These are phyloP conservation scores for Xiphorhynchus elegans DNA, from an alignment of 2,113 vertebrate species.

Conservation along the genomic window DNA sequence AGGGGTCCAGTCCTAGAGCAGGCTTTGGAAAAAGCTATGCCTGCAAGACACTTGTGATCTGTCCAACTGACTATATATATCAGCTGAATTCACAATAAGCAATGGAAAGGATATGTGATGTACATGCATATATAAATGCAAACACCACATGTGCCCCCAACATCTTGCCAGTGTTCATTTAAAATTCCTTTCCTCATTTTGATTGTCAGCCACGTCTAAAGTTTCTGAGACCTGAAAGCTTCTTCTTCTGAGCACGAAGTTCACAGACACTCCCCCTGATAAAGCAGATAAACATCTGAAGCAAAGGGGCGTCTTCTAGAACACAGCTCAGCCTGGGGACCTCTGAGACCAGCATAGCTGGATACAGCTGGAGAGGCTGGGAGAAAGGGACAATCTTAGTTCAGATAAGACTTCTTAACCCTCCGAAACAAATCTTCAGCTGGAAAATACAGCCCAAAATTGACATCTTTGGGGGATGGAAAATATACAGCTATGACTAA, in stretches of 20 bases:
- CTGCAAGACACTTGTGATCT: neutral
- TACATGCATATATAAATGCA: neutral
- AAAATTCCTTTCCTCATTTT: neutral
- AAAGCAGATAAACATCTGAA: constrained; percentile 22
- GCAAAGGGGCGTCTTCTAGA: neutral
- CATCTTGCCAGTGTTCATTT: neutral
- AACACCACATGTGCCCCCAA: neutral
- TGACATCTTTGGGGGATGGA: neutral
- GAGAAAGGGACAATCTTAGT: neutral
- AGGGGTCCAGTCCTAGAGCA: neutral
- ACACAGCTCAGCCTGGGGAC: neutral
- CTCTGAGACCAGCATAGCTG: neutral
- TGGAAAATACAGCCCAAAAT: neutral
- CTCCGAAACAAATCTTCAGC: neutral
- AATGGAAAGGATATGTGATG: neutral
- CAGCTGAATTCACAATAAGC: neutral
- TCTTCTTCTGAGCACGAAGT: neutral
- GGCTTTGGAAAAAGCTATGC: neutral
- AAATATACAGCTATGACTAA: neutral
- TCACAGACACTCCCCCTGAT: neutral
- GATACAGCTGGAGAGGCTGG: neutral
- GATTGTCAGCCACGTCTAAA: neutral
- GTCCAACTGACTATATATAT: neutral
- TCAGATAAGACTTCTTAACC: constrained; percentile 5
- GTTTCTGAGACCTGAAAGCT: neutral